Percentiles rank a stretch among this genome's conserved stretches.
Conservation (phyloP, 2,797 vertebrate species). For the Paratrypauchen microcephalus region DNA sequence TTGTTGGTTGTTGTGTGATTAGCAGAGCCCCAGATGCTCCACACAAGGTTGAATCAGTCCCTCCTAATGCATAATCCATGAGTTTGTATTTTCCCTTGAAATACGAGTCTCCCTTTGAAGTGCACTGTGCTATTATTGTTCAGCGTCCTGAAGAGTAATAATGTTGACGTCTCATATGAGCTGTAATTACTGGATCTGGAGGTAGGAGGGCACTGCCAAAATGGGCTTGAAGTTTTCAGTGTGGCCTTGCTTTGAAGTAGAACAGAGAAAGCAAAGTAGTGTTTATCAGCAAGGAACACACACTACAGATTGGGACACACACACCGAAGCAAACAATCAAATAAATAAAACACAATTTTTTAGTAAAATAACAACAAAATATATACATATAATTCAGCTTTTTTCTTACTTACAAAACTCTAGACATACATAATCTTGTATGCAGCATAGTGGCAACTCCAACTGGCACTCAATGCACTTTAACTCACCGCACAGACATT, state of each 20-base stretch:
- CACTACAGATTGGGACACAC: constrained; percentile 46
- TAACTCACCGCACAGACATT: no score
- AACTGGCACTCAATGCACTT: no score
- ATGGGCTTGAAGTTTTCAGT: constrained; percentile 68
- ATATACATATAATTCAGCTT: no score
- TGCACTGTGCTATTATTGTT: constrained; percentile 75
- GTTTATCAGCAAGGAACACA: constrained; percentile 59
- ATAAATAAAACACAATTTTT: constrained; percentile 55
- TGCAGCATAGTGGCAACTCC: no score
- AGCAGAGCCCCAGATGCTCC: constrained; percentile 41
- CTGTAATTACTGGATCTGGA: constrained; percentile 79
- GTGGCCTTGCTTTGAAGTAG: constrained; percentile 75
- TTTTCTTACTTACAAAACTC: no score
- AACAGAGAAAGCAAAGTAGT: constrained; percentile 19
- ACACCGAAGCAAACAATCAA: constrained; percentile 64
- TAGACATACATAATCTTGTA: no score
- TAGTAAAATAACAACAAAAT: constrained; percentile 22
- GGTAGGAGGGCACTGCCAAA: constrained; percentile 72
- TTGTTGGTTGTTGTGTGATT: constrained; percentile 41
- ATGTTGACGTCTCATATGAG: constrained; percentile 76
- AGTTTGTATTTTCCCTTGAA: constrained; percentile 73
- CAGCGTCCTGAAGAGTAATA: constrained; percentile 73
- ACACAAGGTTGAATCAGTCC: constrained; percentile 55
- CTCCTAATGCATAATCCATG: constrained; percentile 71
- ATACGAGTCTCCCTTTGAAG: constrained; percentile 75